Evolutionary conservation across 2,888 invertebrate genomes (phyloP), one percentile per base, ranked within the genome.

Genomic region (Clistopyga incitator): DNA sequence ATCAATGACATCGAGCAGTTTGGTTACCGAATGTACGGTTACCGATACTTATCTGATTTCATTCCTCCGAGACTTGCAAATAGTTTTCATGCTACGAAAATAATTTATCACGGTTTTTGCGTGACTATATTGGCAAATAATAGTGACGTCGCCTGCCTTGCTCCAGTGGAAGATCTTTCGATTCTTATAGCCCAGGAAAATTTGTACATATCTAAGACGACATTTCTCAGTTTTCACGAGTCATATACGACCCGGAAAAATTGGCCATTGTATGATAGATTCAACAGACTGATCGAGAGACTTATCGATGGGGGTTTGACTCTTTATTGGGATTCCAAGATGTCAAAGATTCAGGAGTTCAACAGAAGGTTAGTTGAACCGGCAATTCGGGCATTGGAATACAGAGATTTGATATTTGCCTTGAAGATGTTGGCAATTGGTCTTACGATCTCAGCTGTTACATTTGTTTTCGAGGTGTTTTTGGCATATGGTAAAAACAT

Each of bases 11-110:
- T 67, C 3, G 6, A 23, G 8, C 13, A 6, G 25, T 23, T 67
- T 42, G 25, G n/a, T 67, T 67, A 67, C 47, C 15, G 15, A 2
- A 25, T 67, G 15, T 47, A 67, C 13, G 67, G 67, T 25, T 67
- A 8, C 23, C 23, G 6, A n/a, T 25, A 25, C 6, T 2, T 67
- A 1, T n/a, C 67, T 23, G 25, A 25, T 3, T 47, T 25, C 23
- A 47, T 67, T 45, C 45, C 45, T 42, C 45, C 11, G 2, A 2
- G 25, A n/a, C 45, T 67, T 15, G 13, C 13, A n/a, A 18, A 25
- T 10, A 67, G n/a, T 47, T 67, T 67, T 23, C 23, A 42, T 15
- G 8, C n/a, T 15, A 11, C 45, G 1, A 3, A 18, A 47, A 0
- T 25, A 23, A 3, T 20, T 10, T 0, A 45, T 45, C 10, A 15